Base-by-base conservation (phyloP, 37 sponge, comb jelly and placozoan genomes). In the Theonella swinhoei region DNA sequence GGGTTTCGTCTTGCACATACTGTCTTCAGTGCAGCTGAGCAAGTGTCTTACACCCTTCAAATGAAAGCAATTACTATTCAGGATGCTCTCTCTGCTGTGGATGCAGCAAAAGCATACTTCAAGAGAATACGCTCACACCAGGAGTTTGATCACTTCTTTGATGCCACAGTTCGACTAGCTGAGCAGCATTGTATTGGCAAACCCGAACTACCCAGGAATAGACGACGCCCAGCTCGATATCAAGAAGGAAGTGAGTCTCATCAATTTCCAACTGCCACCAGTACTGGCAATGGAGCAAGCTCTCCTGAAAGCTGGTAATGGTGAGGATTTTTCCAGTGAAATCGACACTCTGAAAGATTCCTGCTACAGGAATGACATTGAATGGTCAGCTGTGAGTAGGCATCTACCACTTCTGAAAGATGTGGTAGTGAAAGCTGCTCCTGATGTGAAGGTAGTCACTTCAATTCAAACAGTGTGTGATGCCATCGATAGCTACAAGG, bases 161-260 rank as follows among this genome's bases (percentile, higher is more conserved):
- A 62, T 40, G 59, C 65, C 17, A 38, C 42, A 28, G 68, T 84
- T 63, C 22, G 25, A 62, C 17, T 24, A 30, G 90, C 83, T 5
- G 61, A 66, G 54, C 35, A 79, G 26, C 38, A 70, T 26, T 29
- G 70, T 33, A 84, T 79, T 80, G 80, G 67, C n/a, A 28, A 63
- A 8, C 91, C 91, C 26, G 59, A 29, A 54, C 58, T 90, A 66
- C 86, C 86, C 42, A 85, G 86, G 39, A 66, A 86, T 58, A 80
- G 82, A 81, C 66, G 71, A 69, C 70, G 42, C 30, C 91, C 83
- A 35, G 61, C 39, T 68, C 36, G 87, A 35, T 76, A 59, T 39
- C 81, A 85, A 11, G 61, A 54, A 80, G 84, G 91, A 35, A 54
- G 80, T 74, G 37, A 33, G n/a, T 72, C 58, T 17, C 82, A 85